Percentiles rank a stretch among this genome's conserved stretches.
Evolutionary conservation across 2,113 vertebrate species (phyloP).

Genomic region (Alectura lathami): DNA sequence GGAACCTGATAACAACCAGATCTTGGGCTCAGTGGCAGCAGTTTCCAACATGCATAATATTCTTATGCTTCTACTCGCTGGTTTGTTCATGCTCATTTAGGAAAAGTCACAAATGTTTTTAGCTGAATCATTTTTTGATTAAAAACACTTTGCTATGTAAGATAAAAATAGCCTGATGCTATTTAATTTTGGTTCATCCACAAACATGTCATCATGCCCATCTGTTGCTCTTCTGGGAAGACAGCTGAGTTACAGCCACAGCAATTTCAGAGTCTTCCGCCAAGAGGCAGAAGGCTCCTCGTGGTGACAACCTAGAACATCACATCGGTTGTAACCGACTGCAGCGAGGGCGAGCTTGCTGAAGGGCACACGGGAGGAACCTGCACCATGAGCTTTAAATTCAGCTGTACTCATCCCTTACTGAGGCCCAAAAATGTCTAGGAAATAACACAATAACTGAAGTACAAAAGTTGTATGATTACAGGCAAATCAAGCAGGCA

Average conservation of each 20-base stretch:
- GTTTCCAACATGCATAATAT: accelerated
- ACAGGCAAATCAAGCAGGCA: neutral
- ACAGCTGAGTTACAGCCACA: neutral
- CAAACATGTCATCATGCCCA: neutral
- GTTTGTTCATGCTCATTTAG: neutral
- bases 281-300: neutral
- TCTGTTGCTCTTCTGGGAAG: conserved; percentile 27
- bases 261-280: neutral
- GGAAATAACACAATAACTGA: neutral
- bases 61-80: neutral
- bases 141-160: neutral
- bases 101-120: neutral
- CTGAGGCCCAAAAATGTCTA: neutral
- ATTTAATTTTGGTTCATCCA: neutral
- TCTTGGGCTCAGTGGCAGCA: neutral
- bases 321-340: accelerated
- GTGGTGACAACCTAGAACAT: accelerated
- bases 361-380: neutral
- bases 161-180: conserved; percentile 27
- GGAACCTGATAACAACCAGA: neutral
- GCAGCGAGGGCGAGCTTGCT: accelerated
- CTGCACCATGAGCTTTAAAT: neutral
- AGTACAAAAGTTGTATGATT: neutral
- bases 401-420: neutral
- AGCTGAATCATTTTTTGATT: neutral